Evolutionary conservation across 2,113 vertebrate species (phyloP).

Genomic region (Notothenia coriiceps): DNA sequence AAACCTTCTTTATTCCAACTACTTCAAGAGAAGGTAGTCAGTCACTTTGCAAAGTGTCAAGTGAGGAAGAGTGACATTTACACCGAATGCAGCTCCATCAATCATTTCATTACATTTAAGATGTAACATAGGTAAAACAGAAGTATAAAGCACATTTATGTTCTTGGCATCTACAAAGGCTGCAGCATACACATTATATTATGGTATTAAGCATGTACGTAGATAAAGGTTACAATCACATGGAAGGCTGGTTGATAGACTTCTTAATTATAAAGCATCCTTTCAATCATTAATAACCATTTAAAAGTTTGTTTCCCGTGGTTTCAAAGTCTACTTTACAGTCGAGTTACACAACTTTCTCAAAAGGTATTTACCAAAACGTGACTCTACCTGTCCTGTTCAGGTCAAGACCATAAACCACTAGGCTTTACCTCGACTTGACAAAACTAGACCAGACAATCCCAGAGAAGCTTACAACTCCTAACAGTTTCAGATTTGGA

Average conservation of each 20-base stretch:
- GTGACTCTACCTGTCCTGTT: neutral
- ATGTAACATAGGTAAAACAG: neutral
- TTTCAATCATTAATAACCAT: neutral
- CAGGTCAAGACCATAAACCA: too few species aligned
- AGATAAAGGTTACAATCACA: neutral
- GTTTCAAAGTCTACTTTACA: constrained; percentile 2
- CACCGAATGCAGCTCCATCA: neutral
- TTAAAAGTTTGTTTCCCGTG: neutral
- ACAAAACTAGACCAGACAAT: too few species aligned
- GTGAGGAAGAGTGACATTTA: neutral
- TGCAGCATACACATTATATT: neutral
- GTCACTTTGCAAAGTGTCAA: neutral
- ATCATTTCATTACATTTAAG: neutral
- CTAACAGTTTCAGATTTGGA: too few species aligned
- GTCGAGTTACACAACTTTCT: neutral
- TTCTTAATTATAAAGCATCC: neutral
- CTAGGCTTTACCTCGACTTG: too few species aligned
- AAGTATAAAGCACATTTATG: neutral
- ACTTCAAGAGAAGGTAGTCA: neutral
- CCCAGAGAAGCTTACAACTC: too few species aligned
- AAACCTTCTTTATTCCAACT: neutral
- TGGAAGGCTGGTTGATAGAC: neutral
- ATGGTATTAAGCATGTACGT: neutral
- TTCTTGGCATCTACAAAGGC: neutral
- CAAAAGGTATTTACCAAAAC: neutral